Conservation (phyloP, 2,797 vertebrate genomes). For the Falco cherrug region DNA sequence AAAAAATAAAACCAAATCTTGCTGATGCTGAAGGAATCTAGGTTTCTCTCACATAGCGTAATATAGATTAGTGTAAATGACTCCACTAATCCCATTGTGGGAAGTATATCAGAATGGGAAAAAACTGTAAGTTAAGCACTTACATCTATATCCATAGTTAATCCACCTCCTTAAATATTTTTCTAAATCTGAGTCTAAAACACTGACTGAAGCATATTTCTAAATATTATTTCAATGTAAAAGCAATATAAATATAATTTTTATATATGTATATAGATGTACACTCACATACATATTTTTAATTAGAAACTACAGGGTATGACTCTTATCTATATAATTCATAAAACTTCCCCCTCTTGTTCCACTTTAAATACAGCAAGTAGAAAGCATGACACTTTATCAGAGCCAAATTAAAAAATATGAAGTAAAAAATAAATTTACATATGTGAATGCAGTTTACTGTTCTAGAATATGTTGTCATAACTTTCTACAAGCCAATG, state of each 20-base stretch:
- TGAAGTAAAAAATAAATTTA: not conserved
- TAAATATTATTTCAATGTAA: not conserved
- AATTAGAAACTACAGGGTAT: not conserved
- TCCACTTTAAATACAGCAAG: not conserved
- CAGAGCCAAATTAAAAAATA: not conserved
- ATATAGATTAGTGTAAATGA: not conserved
- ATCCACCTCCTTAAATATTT: not conserved
- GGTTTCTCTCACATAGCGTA: not conserved
- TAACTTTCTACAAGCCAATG: not conserved
- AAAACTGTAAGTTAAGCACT: not conserved
- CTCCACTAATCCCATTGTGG: not conserved
- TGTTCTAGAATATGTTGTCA: not conserved
- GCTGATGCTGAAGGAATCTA: not conserved
- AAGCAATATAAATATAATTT: not conserved
- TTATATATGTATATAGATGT: not conserved
- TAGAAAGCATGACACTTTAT: not conserved
- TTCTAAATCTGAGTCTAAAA: not conserved
- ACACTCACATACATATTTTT: not conserved
- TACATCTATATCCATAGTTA: not conserved
- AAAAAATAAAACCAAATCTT: not conserved
- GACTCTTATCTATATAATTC: not conserved
- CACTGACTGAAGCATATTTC: not conserved
- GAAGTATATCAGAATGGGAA: not conserved
- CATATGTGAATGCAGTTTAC: not conserved
- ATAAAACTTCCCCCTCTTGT: not conserved